phyloP scores from a whole-genome alignment of 2,797 vertebrate species.

The Diplodus sargus region DNA sequence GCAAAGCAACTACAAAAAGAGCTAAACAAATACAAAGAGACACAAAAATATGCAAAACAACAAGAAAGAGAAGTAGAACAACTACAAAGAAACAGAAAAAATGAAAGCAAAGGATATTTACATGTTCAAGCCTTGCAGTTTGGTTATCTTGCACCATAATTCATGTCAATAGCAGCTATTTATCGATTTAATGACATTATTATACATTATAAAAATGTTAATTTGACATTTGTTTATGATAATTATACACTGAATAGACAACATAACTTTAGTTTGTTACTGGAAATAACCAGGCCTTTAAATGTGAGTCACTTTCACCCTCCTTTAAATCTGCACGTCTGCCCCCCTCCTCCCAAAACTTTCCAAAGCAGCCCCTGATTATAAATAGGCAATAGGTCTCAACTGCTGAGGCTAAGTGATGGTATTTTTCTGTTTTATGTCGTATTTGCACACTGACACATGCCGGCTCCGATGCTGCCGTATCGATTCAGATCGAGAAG shows the following conservation, averaged over 20 bases:
- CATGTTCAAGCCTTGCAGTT: neutral
- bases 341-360: neutral
- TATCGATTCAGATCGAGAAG: conserved; percentile 36
- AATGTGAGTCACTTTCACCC: neutral
- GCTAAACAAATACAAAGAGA: neutral
- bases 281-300: neutral
- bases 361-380: neutral
- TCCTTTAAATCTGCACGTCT: too few species aligned
- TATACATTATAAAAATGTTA: neutral
- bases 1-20: neutral
- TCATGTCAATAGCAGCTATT: neutral
- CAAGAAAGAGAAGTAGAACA: neutral
- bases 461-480: conserved; percentile 14
- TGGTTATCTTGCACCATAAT: neutral
- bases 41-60: neutral
- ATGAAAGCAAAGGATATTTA: neutral
- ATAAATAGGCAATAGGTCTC: neutral
- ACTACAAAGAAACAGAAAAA: neutral
- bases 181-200: neutral
- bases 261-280: neutral
- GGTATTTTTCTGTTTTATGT: conserved; percentile 21
- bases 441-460: conserved; percentile 24
- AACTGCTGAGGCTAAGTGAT: conserved; percentile 3
- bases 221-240: too few species aligned
- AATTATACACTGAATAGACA: neutral